phyloP scores from a whole-genome alignment of 2,113 vertebrate species.

The Erythrocercus mccallii region DNA sequence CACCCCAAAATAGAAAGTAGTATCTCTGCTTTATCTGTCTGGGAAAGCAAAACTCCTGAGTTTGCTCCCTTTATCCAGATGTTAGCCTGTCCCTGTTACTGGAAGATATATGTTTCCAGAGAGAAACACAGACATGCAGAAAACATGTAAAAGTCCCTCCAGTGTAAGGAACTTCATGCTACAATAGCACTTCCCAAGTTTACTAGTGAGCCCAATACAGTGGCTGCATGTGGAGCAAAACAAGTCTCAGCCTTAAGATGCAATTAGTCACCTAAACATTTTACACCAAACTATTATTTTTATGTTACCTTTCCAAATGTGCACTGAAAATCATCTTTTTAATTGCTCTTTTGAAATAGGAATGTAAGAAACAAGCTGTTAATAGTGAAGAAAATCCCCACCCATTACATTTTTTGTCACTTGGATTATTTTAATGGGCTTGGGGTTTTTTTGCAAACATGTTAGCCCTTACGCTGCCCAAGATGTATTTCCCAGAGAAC shows the following conservation, averaged over 20 bases:
- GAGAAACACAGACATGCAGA: background rate
- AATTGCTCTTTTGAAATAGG: background rate
- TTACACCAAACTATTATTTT: background rate
- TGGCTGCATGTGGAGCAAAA: background rate
- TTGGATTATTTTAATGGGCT: background rate
- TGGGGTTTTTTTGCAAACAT: background rate
- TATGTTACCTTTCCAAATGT: background rate
- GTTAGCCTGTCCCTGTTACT: background rate
- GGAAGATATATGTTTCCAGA: background rate
- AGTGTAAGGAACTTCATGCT: background rate
- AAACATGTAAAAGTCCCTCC: background rate
- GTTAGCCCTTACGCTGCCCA: background rate
- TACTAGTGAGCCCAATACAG: background rate
- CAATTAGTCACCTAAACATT: background rate
- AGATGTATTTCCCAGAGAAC: background rate
- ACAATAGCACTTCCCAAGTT: background rate
- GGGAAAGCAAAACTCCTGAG: background rate
- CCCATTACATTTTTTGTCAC: background rate
- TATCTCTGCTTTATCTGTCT: background rate
- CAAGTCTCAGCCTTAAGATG: background rate
- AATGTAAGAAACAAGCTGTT: background rate
- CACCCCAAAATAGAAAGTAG: constrained; percentile 11
- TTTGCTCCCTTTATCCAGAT: background rate
- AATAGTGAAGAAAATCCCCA: background rate
- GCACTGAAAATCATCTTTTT: background rate